Conservation (phyloP, 1,140 invertebrate genomes). For the Hormaphis cornu region DNA sequence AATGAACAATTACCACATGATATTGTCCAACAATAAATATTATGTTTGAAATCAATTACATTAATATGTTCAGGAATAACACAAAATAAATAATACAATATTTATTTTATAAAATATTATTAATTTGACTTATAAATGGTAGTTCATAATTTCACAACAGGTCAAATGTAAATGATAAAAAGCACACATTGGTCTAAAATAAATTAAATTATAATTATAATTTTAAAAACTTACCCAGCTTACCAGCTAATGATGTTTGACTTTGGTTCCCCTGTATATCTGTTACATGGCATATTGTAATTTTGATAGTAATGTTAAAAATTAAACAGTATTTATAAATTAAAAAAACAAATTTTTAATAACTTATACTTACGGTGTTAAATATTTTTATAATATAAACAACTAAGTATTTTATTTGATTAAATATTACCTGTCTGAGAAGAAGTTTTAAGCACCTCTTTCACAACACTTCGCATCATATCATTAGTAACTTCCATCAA, state of each 20-base stretch:
- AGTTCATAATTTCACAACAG: background rate
- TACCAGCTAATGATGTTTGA: conserved; percentile 24
- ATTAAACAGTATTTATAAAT: background rate
- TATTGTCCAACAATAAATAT: background rate
- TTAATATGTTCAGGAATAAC: background rate
- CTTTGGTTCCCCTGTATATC: conserved; percentile 19
- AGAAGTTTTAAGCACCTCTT: conserved; percentile 58
- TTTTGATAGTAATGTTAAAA: conserved; percentile 3
- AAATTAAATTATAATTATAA: background rate
- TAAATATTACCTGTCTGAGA: conserved; percentile 54
- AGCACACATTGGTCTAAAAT: background rate
- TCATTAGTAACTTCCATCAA: conserved; percentile 85
- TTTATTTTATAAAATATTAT: background rate
- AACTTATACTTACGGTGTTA: background rate
- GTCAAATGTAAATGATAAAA: background rate
- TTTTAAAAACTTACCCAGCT: conserved; percentile 13
- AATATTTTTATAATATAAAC: background rate
- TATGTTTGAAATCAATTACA: too few relatives aligned
- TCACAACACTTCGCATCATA: conserved; percentile 71
- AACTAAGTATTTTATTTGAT: background rate
- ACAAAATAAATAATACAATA: background rate
- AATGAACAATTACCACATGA: background rate
- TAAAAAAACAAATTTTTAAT: background rate
- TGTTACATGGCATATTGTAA: conserved; percentile 18
- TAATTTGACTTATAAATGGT: too few relatives aligned